Conservation (phyloP, 2,113 vertebrate species). For the Cairina moschata region DNA sequence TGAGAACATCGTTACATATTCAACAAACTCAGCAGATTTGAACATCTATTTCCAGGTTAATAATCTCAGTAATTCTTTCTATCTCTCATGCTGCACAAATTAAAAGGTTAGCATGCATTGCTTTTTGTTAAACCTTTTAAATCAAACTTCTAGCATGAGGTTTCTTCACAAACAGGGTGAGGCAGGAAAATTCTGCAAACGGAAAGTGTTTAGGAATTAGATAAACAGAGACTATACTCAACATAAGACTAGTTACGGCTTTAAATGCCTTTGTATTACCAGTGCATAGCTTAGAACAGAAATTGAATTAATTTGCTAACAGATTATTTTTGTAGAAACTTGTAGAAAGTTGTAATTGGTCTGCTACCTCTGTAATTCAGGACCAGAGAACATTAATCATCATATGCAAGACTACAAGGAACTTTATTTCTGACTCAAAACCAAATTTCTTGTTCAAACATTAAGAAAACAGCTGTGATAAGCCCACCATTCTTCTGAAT, state of each 20-base stretch:
- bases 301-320: neutral
- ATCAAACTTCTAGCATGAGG: neutral
- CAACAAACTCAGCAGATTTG: neutral
- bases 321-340: neutral
- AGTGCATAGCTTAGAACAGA: neutral
- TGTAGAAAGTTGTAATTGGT: neutral
- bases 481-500: neutral
- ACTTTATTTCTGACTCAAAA: neutral
- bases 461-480: neutral
- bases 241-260: neutral
- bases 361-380: neutral
- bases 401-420: neutral
- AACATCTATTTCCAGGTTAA: neutral
- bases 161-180: neutral
- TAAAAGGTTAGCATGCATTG: neutral
- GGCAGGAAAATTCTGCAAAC: neutral
- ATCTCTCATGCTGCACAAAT: neutral
- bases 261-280: neutral
- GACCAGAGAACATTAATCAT: neutral
- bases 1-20: fast-evolving
- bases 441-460: neutral
- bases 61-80: neutral
- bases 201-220: neutral
- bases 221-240: neutral
- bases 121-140: neutral